Base-by-base conservation (phyloP, 2,113 vertebrate species). In the Ciconia maguari region DNA sequence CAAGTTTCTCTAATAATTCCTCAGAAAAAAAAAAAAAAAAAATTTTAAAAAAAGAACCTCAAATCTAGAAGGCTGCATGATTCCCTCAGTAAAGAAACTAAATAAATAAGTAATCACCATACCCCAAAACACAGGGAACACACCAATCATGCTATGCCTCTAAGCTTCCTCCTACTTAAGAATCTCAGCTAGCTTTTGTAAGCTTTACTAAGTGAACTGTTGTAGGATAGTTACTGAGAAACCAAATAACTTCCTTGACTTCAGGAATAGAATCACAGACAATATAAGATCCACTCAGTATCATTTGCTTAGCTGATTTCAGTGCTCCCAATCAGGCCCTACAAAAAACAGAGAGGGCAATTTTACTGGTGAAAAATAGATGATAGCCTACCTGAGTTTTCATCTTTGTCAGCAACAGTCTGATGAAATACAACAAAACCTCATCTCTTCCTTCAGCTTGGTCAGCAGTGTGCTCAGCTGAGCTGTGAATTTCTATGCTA, bases 251-350 rank as follows among this genome's bases (percentile, higher is more conserved):
- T 55, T 14, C 16, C 36, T 30, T 22, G 38, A 38, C 58, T 72
- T 79, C 32, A 77, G 18, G 58, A 54, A 60, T 0, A 78, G 42
- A 60, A n/a, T 15, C 16, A 72, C 16, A 70, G 32, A 62, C 76
- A 62, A 58, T 1, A 2, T 1, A 65, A 68, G 4, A 58, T 2
- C 6, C 8, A 16, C 4, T 46, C 29, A 48, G 7, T 11, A 41
- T 13, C 7, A 48, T 38, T 72, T 55, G 5, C 24, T 77, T 30
- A 61, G 26, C 18, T 38, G 7, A 62, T 55, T 85, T 76, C 36
- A 54, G 34, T 20, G 9, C 9, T 86, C 10, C 36, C 4, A 7
- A 49, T 8, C n/a, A 74, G 4, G 34, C 8, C 6, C 14, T 48
- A 70, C 22, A 60, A 27, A 72, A 57, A 29, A 2, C 13, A 72